Conservation (phyloP, 2,888 invertebrate genomes). For the Mythimna impura region DNA sequence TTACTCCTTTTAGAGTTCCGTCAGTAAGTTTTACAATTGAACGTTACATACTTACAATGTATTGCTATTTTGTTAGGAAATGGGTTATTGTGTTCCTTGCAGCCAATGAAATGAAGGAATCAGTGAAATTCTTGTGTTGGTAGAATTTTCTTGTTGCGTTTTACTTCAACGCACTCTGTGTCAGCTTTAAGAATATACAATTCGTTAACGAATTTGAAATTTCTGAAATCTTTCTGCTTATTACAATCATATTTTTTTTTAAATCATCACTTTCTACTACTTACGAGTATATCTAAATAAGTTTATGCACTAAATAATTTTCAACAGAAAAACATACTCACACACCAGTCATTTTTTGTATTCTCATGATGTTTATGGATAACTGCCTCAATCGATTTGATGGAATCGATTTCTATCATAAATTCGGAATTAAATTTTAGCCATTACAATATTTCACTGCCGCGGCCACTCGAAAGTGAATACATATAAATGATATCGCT, state of each 20-base stretch:
- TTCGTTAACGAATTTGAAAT: not conserved
- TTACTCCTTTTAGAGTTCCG: slow-evolving; percentile 68
- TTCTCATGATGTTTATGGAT: slow-evolving; percentile 39
- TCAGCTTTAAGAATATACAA: not conserved
- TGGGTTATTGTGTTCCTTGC: slow-evolving; percentile 42
- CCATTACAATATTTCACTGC: slow-evolving; percentile 48
- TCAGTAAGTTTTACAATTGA: slow-evolving; percentile 19
- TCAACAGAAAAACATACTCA: slow-evolving; percentile 19
- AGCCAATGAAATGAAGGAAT: not conserved
- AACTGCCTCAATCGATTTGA: slow-evolving; percentile 49
- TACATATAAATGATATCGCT: slow-evolving; percentile 38
- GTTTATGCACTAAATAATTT: not conserved
- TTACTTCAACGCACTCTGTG: not conserved
- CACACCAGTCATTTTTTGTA: slow-evolving; percentile 8
- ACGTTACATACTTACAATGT: slow-evolving; percentile 25
- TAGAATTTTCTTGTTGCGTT: not conserved
- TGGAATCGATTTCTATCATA: slow-evolving; percentile 54
- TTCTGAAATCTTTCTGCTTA: not conserved
- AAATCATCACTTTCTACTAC: not conserved
- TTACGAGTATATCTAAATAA: not conserved
- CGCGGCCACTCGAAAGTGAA: slow-evolving; percentile 43
- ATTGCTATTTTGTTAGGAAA: slow-evolving; percentile 28
- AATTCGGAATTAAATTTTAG: slow-evolving; percentile 43
- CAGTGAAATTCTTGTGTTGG: not conserved
- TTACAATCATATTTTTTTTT: not conserved